phyloP scores from a whole-genome alignment of 2,888 invertebrate species.

The Cepaea hortensis region DNA sequence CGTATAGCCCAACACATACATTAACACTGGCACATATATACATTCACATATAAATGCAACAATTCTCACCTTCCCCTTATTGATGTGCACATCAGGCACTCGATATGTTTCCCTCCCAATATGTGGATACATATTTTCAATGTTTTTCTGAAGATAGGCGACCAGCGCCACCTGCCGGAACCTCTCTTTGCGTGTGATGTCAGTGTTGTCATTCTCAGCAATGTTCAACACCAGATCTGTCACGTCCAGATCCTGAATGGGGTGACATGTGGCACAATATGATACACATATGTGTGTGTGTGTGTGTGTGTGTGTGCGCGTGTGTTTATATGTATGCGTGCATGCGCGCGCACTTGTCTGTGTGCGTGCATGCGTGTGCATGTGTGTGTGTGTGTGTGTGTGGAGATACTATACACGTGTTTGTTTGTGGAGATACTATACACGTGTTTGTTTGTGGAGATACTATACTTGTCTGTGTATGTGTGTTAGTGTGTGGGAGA shows the following conservation, averaged over 20 bases:
- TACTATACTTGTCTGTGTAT: no score
- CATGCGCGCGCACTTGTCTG: no score
- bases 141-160: constrained; percentile 36
- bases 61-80: constrained; percentile 39
- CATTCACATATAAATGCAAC: not conserved
- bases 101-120: constrained; percentile 46
- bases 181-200: not conserved
- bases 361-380: no score
- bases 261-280: not conserved
- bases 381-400: no score
- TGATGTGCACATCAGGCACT: constrained; percentile 47
- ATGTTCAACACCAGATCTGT: constrained; percentile 12
- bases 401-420: no score
- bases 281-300: not conserved
- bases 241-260: not conserved
- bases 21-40: not conserved
- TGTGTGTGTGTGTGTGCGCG: no score
- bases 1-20: not conserved
- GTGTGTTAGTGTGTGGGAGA: no score
- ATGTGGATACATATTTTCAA: constrained; percentile 47
- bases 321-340: no score
- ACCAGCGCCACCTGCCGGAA: not conserved
- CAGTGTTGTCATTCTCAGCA: constrained; percentile 34
- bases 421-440: no score
- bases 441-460: no score